Conservation (phyloP, 64 coral and sea anemone species). For the Montipora cactus region DNA sequence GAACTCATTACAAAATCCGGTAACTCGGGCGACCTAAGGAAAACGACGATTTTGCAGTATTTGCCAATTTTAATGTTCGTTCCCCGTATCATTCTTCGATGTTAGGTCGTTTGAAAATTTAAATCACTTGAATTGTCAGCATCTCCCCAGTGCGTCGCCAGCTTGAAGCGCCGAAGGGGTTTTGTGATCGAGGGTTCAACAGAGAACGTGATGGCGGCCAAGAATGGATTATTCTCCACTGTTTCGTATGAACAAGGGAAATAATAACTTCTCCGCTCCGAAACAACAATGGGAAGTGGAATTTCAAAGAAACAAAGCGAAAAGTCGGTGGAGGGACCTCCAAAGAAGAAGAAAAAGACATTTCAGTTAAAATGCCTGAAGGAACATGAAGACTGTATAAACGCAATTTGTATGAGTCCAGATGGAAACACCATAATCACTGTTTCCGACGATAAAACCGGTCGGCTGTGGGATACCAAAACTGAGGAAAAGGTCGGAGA, state of each 20-base stretch:
- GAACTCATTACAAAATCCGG: constrained; percentile 77
- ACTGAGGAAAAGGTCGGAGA: constrained; percentile 82
- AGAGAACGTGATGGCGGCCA: constrained; percentile 5
- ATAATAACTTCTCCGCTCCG: constrained; percentile 29
- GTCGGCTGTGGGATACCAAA: constrained; percentile 93
- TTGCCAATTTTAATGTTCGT: constrained; percentile 45
- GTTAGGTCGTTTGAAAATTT: background rate
- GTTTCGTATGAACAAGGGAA: constrained; percentile 22
- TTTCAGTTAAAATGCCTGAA: constrained; percentile 79
- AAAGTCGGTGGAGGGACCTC: background rate
- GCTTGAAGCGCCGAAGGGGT: background rate
- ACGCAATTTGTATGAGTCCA: constrained; percentile 83
- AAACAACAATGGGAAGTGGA: constrained; percentile 88
- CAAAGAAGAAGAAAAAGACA: constrained; percentile 70
- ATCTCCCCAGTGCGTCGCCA: background rate
- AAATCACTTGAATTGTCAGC: background rate
- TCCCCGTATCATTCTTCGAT: background rate
- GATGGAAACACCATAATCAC: constrained; percentile 86
- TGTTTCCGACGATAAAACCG: constrained; percentile 91
- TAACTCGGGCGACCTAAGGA: constrained; percentile 60
- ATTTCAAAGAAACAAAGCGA: constrained; percentile 79
- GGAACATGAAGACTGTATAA: constrained; percentile 80
- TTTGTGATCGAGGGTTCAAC: constrained; percentile 1
- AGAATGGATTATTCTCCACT: constrained; percentile 11
- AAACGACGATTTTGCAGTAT: constrained; percentile 30